A percentile compares a stretch with the other conserved stretches of the same genome.
Evolutionary conservation across 2,888 invertebrate species (phyloP).

Genomic region (Nymphalis urticae): DNA sequence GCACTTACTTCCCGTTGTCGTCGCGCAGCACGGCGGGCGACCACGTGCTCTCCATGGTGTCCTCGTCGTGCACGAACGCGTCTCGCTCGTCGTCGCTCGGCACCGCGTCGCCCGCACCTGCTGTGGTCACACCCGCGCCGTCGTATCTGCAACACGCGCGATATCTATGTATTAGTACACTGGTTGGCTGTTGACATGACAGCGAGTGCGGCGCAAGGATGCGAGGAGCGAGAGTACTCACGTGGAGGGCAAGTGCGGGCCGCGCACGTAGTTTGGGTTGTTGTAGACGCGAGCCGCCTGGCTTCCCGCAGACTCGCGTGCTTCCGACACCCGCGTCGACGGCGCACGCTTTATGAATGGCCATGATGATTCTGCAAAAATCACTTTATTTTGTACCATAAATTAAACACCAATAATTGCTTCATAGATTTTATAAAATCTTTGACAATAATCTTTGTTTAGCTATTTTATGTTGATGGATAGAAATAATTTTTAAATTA

Average conservation of each 20-base stretch:
- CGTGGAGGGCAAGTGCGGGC: constrained; percentile 36
- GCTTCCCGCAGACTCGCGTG: constrained; percentile 41
- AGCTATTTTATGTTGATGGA: no score
- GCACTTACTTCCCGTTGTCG: constrained; percentile 44
- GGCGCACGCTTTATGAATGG: constrained; percentile 42
- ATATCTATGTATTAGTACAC: no score
- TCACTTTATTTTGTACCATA: no score
- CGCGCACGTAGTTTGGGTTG: constrained; percentile 43
- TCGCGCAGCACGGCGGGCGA: constrained; percentile 44
- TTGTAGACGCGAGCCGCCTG: constrained; percentile 45
- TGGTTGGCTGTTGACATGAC: no score
- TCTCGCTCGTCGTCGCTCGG: constrained; percentile 35
- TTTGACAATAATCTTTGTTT: no score
- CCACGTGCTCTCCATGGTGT: constrained; percentile 62
- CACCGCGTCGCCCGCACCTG: constrained; percentile 4
- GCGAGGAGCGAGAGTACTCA: constrained; percentile 15
- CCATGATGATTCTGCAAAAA: constrained; percentile 34
- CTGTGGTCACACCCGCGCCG: background rate
- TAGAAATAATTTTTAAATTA: no score
- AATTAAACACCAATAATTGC: no score
- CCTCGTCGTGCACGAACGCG: constrained; percentile 53
- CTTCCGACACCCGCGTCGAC: constrained; percentile 18
- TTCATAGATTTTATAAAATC: no score
- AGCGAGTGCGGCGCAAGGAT: no score
- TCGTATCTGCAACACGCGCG: background rate